Evolutionary conservation across 2,113 vertebrate genomes (phyloP), one percentile per base, ranked within the genome.

Genomic region (Nestor notabilis): DNA sequence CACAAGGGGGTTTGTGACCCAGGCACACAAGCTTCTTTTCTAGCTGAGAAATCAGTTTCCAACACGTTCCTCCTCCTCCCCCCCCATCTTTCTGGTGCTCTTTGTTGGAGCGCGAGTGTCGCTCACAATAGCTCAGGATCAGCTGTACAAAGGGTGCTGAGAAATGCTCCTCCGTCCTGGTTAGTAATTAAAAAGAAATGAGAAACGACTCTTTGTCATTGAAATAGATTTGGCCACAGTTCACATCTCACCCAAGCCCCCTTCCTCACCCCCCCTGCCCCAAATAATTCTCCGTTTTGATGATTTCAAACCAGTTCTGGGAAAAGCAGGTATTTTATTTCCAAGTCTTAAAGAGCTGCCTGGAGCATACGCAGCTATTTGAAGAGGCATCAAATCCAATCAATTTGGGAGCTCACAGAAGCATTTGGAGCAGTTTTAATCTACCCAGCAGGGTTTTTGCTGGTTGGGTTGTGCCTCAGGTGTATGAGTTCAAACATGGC

Each of bases 1-100:
- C 74, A 15, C 64, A 43, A 76, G 90, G 66, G 56, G 56, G 56
- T 95, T 92, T 87, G 95, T 87, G 77, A 82, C 94, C 85, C 60
- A 78, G 83, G 65, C 49, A 29, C 68, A 69, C 68, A 53, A 65
- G 80, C 80, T 83, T n/a, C 66, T 79, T 82, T 81, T 71, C 61
- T 23, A 71, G 61, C 92, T 90, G 33, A 13, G 87, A 93, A 87
- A 93, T 91, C 35, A 16, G 44, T 69, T 83, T 83, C 55, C 81
- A 88, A 60, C 35, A 35, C 28, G 56, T 81, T 81, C 47, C 58
- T 20, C 19, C 80, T 7, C 25, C 65, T 14, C 19, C 28, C 35
- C n/a, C 24, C 39, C 63, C 49, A 19, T 13, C 47, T 60, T 52
- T 68, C 29, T 52, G 6, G 23, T n/a, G 17, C 53, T 70, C 87